Base-by-base conservation (phyloP, 1,140 invertebrate species). In the Diploscapter pachys region DNA sequence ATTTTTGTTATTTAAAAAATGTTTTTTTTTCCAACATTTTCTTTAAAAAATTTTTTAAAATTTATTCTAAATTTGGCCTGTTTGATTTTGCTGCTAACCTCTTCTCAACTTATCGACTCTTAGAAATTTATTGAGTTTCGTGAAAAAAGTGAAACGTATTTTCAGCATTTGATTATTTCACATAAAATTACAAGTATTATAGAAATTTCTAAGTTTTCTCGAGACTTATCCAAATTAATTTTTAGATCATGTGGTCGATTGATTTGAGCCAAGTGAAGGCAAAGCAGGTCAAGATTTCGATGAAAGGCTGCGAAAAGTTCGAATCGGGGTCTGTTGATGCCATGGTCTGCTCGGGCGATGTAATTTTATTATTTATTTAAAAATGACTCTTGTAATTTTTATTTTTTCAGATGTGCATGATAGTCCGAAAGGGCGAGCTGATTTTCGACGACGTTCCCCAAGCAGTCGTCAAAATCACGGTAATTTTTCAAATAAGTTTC, bases 181-280 rank as follows among this genome's bases (percentile, higher is more conserved):
- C 31, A 31, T 31, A 31, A 31, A 31, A 31, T 31, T 31, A 31
- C 31, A 31, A 31, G 31, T 31, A 31, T 31, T 31, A 31, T 31
- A 31, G 31, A 31, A 31, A 31, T 31, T 31, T 31, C 31, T 31
- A 31, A 31, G 31, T 31, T 31, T 31, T 31, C 31, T 31, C 31
- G 31, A 31, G 31, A 31, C 31, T 31, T 31, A 31, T 31, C 31
- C 31, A 52, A n/a, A 11, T 50, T 9, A n/a, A 57, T 68, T 63
- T 74, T 53, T 52, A 74, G 73, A 74, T 89, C 5, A 74, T 79
- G 5, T 88, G 85, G 87, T 86, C 87, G 78, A 83, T 87, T 82
- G 83, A 87, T 71, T 71, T 80, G 5, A 53, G 62, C 6, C 62
- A 55, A 4, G 61, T 59, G 31, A 67, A 67, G 31, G 62, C 68